A percentile compares a stretch with the other conserved stretches of the same genome.
Conservation (phyloP, 1,140 invertebrate species). For the Eriosoma lanigerum region DNA sequence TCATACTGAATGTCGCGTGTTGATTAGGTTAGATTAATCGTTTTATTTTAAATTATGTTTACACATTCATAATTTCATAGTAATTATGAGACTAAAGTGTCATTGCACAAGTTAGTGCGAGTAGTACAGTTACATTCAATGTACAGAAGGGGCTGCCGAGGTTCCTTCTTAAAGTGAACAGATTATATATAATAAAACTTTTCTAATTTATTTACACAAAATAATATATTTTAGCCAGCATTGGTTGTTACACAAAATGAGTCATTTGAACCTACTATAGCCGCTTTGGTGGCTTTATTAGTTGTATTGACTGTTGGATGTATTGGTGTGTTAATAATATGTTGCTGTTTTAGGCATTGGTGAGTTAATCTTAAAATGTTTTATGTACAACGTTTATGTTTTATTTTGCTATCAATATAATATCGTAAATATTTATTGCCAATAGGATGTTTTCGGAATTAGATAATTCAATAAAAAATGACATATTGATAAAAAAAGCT, state of each 20-base stretch:
- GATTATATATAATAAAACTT: no score
- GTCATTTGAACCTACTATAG: slow-evolving; percentile 79
- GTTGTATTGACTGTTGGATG: slow-evolving; percentile 84
- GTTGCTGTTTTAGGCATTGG: slow-evolving; percentile 86
- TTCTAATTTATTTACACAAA: neutral
- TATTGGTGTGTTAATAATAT: slow-evolving; percentile 82
- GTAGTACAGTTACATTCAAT: no score
- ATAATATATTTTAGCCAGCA: slow-evolving; percentile 59
- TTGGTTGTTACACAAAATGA: slow-evolving; percentile 59
- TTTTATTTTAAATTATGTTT: no score
- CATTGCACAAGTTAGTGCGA: no score
- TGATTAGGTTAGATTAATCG: no score
- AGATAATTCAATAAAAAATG: slow-evolving; percentile 64
- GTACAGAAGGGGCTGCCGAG: no score
- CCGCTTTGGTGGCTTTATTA: slow-evolving; percentile 79
- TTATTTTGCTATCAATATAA: neutral
- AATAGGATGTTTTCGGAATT: slow-evolving; percentile 42
- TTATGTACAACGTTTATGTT: neutral
- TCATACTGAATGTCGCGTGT: no score
- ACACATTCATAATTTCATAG: no score
- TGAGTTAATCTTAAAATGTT: slow-evolving; percentile 58
- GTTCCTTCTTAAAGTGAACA: no score
- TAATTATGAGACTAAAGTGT: neutral
- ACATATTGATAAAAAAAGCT: slow-evolving; percentile 77
- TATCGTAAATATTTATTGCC: neutral